These are phyloP conservation scores for Smutsia temminckii DNA, from an alignment of 2,797 vertebrate genomes.

Conservation along the genomic window DNA sequence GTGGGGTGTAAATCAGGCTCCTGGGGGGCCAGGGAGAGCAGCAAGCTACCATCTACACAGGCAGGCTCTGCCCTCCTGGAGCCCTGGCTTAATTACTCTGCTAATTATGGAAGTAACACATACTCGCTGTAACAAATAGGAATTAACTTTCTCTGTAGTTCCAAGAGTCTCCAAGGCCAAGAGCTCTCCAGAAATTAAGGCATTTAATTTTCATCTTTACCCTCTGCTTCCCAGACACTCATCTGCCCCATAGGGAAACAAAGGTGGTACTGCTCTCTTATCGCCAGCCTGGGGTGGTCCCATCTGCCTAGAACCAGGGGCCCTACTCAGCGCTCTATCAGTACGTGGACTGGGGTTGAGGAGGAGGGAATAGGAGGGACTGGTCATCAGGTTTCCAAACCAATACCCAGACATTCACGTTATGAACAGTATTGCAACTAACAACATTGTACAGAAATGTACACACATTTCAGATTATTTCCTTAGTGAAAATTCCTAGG, in stretches of 20 bases:
- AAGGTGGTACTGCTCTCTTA: not conserved
- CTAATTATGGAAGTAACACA: not conserved
- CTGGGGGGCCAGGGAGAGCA: not conserved
- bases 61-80: not conserved
- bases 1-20: not conserved
- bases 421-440: not conserved
- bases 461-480: not conserved
- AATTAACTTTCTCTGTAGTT: not conserved
- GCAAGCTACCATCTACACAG: not conserved
- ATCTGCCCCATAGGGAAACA: not conserved
- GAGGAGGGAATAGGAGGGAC: not conserved
- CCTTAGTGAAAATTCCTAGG: slow-evolving; percentile 3
- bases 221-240: not conserved
- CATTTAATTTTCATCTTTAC: not conserved
- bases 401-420: not conserved
- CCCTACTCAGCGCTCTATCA: not conserved
- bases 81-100: not conserved
- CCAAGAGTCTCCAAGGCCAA: not conserved
- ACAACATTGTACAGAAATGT: not conserved
- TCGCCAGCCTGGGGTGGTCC: not conserved
- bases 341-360: not conserved
- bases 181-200: not conserved
- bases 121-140: not conserved
- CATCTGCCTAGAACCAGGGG: not conserved
- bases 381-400: not conserved